Conservation (phyloP, 2,888 invertebrate species). For the Synergus gifuensis region DNA sequence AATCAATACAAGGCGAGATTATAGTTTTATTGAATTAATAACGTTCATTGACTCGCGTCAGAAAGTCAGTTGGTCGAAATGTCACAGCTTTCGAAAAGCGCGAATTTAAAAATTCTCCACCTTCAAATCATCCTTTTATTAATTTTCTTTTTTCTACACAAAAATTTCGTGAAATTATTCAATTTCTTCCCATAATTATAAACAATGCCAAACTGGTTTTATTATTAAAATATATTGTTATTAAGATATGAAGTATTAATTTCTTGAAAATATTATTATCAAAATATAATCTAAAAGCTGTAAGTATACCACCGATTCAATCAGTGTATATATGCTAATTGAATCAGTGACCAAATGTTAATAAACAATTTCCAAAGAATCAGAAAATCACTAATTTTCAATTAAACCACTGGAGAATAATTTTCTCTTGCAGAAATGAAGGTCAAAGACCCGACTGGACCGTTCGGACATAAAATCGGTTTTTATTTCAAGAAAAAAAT, state of each 20-base stretch:
- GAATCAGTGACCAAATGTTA: not conserved
- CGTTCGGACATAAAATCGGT: not conserved
- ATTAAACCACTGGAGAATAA: not conserved
- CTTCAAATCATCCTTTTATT: not conserved
- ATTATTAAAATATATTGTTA: too few species aligned
- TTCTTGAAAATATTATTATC: too few species aligned
- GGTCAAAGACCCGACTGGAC: constrained; percentile 30
- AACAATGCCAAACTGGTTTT: too few species aligned
- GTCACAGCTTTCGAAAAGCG: not conserved
- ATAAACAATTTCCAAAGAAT: not conserved
- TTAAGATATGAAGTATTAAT: too few species aligned
- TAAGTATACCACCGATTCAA: too few species aligned
- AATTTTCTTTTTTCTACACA: too few species aligned
- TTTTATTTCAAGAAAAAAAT: constrained; percentile 28
- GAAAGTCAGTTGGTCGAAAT: not conserved
- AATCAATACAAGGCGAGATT: constrained; percentile 55
- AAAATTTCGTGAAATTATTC: too few species aligned
- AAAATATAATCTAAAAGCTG: too few species aligned
- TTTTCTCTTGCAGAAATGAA: not conserved
- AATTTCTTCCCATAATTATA: too few species aligned
- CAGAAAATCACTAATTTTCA: not conserved
- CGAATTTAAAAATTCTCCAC: not conserved
- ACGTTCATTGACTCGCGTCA: constrained; percentile 23
- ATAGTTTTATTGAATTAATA: constrained; percentile 58
- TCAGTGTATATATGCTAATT: too few species aligned